phyloP scores from a whole-genome alignment of 92 coral and sea anemone genomes.

The Palythoa grandiflora region DNA sequence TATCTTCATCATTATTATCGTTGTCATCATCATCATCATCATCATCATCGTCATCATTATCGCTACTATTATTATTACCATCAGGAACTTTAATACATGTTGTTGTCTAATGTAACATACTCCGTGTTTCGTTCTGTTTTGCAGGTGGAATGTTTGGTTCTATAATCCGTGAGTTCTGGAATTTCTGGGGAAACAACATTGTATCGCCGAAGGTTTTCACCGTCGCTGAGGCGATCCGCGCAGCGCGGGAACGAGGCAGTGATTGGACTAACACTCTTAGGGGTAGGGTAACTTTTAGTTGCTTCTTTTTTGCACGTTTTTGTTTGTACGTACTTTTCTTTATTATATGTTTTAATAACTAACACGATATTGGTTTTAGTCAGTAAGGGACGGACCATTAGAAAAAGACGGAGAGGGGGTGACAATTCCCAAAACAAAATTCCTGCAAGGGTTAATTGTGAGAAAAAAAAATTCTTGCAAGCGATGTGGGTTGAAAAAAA shows the following conservation, averaged over 20 bases:
- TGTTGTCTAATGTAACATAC: neutral
- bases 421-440: too few species aligned
- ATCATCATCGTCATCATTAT: too few species aligned
- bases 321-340: neutral
- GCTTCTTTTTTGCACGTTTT: neutral
- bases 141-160: slow-evolving; percentile 89
- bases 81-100: too few species aligned
- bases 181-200: slow-evolving; percentile 95
- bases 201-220: slow-evolving; percentile 88
- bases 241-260: slow-evolving; percentile 65
- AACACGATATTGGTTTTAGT: too few species aligned
- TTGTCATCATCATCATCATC: too few species aligned
- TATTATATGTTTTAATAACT: neutral
- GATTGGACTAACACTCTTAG: slow-evolving; percentile 60
- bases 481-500: too few species aligned
- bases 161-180: slow-evolving; percentile 95
- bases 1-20: too few species aligned
- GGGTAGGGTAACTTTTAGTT: slow-evolving; percentile 44
- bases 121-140: neutral
- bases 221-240: slow-evolving; percentile 77
- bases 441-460: too few species aligned
- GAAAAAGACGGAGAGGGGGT: too few species aligned
- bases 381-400: too few species aligned
- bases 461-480: too few species aligned
- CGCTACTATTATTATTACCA: too few species aligned